These are phyloP conservation scores for Scaptomyza pallida DNA, from an alignment of 1,140 invertebrate genomes.

Conservation along the genomic window DNA sequence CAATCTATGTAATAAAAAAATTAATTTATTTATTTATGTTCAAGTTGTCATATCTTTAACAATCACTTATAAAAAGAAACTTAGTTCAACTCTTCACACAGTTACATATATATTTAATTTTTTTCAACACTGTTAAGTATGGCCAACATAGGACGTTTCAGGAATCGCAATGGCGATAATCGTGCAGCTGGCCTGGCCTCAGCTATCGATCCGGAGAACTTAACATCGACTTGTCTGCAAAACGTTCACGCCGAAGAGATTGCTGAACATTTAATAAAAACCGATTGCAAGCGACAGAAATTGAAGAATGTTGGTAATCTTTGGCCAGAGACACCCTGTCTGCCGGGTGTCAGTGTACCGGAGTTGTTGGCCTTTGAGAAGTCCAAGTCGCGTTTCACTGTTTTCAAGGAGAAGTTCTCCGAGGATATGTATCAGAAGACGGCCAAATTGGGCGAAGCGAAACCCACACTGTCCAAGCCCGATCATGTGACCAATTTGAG, in stretches of 20 bases:
- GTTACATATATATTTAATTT: no score
- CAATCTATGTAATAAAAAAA: slow-evolving; percentile 8
- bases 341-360: slow-evolving; percentile 24
- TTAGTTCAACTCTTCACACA: background rate
- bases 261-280: slow-evolving; percentile 43
- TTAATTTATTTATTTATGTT: slow-evolving; percentile 64
- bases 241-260: slow-evolving; percentile 47
- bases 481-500: slow-evolving; percentile 60
- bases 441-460: slow-evolving; percentile 45
- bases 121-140: slow-evolving; percentile 13
- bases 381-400: slow-evolving; percentile 63
- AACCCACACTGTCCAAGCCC: slow-evolving; percentile 56
- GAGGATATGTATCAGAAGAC: slow-evolving; percentile 70
- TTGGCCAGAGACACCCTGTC: slow-evolving; percentile 21
- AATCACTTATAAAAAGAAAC: background rate
- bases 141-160: slow-evolving; percentile 40
- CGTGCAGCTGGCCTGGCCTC: slow-evolving; percentile 43
- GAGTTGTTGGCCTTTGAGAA: slow-evolving; percentile 54
- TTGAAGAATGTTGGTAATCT: background rate
- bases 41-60: background rate
- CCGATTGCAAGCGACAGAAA: slow-evolving; percentile 29
- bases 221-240: slow-evolving; percentile 15
- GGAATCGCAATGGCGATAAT: slow-evolving; percentile 44
- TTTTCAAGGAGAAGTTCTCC: slow-evolving; percentile 69
- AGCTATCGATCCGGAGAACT: background rate